Percentiles rank a stretch among this genome's conserved stretches.
Evolutionary conservation across 1,140 invertebrate species (phyloP).

Genomic region (Schmidtea mediterranea): DNA sequence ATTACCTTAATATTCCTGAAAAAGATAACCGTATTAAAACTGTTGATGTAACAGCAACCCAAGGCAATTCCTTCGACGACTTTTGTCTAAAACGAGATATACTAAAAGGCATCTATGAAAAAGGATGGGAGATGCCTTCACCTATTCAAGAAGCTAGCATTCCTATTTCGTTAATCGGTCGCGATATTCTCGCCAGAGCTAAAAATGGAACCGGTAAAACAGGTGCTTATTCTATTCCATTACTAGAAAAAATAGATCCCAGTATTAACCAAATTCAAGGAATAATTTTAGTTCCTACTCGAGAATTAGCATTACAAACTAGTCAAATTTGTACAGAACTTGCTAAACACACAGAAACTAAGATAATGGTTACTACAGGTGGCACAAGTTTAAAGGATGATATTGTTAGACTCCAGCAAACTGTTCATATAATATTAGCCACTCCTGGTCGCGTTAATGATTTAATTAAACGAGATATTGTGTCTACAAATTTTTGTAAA

Average conservation of each 20-base stretch:
- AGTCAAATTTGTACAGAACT: constrained; percentile 97
- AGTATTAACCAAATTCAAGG: constrained; percentile 38
- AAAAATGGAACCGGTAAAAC: constrained; percentile 84
- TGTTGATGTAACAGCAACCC: constrained; percentile 4
- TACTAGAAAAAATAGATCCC: constrained; percentile 2
- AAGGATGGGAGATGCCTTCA: constrained; percentile 57
- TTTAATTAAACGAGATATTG: constrained; percentile 94
- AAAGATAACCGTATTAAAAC: constrained; percentile 3
- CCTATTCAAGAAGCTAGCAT: constrained; percentile 73
- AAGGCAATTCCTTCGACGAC: constrained; percentile 4
- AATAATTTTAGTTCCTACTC: constrained; percentile 84
- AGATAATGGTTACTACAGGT: constrained; percentile 90
- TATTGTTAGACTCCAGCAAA: constrained; percentile 92
- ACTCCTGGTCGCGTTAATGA: constrained; percentile 96
- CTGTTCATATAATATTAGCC: constrained; percentile 88
- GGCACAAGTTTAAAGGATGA: constrained; percentile 94
- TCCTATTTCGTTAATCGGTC: constrained; percentile 63
- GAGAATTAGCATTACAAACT: constrained; percentile 92
- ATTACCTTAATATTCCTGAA: not conserved
- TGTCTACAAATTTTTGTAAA: constrained; percentile 66
- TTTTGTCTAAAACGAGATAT: constrained; percentile 5
- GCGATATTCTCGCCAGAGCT: constrained; percentile 63
- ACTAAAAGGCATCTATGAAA: constrained; percentile 5
- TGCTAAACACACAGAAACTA: constrained; percentile 42
- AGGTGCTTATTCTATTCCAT: constrained; percentile 59